Evolutionary conservation across 2,113 vertebrate species (phyloP), one percentile per base, ranked within the genome.

Genomic region (Axis porcinus): DNA sequence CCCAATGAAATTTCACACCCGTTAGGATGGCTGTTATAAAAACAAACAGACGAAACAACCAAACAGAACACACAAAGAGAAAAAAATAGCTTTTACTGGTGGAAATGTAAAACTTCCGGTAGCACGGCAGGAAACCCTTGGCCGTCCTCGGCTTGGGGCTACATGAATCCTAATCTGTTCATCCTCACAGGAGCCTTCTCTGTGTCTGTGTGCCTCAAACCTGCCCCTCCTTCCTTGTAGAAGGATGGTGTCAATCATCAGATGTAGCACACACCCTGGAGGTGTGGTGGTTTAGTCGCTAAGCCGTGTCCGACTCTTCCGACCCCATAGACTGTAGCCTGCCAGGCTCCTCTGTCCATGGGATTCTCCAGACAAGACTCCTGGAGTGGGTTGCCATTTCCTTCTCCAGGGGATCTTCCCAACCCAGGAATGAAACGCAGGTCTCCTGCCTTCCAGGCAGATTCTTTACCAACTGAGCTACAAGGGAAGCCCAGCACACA

Each of bases 301-400:
- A 21, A 36, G 64, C 21, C n/a, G 11, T 70, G 64, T 36, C 64
- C 6, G n/a, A 70, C 64, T 70, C n/a, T 70, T 70, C 10, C 5
- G 19, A 36, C 64, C n/a, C 64, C 17, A n/a, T 21, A 36, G n/a
- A 36, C 64, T 0, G 0, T 36, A 67, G 64, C 33, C 64, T 4
- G 1, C 17, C 17, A 67, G 64, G 33, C 64, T 36, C 33, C 33
- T 36, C 33, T 5, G 8, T 67, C 17, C 64, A 21, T 21, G 62
- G 62, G 62, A 5, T 67, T n/a, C 33, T 67, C 16, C 33, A n/a
- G 62, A 17, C 16, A 67, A n/a, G 33, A 19, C 16, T 67, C 19
- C 62, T 19, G 16, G 62, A 19, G 16, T n/a, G 2, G 33, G 7
- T 19, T n/a, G 33, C 62, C 7, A 67, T 67, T 67, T 67, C 62